Conservation (phyloP, 2,888 invertebrate genomes). For the Orthonychiurus folsomi region DNA sequence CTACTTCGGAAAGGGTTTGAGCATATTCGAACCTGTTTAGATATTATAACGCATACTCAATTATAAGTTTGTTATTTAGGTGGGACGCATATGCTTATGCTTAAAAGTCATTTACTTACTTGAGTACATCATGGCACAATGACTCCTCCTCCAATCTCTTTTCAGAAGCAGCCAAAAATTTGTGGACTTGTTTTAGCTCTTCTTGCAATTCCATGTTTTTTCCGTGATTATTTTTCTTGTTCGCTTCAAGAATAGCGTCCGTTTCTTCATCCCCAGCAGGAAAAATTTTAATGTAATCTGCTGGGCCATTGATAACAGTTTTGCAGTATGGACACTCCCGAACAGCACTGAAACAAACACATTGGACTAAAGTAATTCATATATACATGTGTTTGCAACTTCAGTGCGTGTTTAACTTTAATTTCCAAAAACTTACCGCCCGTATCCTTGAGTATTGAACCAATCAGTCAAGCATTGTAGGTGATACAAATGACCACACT, state of each 20-base stretch:
- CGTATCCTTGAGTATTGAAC: neutral
- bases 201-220: neutral
- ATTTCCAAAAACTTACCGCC: conserved; percentile 2
- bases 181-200: neutral
- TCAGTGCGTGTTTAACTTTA: too few relatives aligned
- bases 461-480: neutral
- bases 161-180: neutral
- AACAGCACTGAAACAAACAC: neutral
- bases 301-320: neutral
- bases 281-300: conserved; percentile 7
- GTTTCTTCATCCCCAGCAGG: conserved; percentile 9
- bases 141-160: neutral
- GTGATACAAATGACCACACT: conserved; percentile 12
- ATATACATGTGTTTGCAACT: too few relatives aligned
- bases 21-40: too few relatives aligned
- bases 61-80: too few relatives aligned
- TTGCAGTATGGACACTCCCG: conserved; percentile 12
- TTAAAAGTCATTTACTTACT: conserved; percentile 5
- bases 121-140: neutral
- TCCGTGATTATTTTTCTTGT: neutral
- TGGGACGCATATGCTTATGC: too few relatives aligned
- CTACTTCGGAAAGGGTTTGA: too few relatives aligned
- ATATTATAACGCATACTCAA: too few relatives aligned
- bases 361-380: neutral
- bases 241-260: neutral